A percentile compares a stretch with the other conserved stretches of the same genome.
phyloP scores from a whole-genome alignment of 2,888 invertebrate species.

The Aphodius sticticus region DNA sequence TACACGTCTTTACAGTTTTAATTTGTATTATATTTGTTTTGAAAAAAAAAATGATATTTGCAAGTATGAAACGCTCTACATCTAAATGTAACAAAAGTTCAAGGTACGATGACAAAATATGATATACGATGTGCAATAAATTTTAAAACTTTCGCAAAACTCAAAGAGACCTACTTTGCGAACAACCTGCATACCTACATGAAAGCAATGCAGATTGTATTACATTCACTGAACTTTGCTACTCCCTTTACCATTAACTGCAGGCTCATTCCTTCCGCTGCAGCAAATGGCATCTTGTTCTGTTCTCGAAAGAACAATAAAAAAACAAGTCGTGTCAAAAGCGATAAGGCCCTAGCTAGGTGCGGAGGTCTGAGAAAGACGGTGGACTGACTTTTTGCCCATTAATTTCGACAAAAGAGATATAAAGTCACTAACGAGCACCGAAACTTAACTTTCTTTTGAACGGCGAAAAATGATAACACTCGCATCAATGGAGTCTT shows the following conservation, averaged over 20 bases:
- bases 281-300: background rate
- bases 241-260: background rate
- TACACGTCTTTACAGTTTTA: too few relatives aligned
- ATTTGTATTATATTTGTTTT: too few relatives aligned
- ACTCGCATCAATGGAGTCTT: background rate
- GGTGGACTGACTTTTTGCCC: background rate
- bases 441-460: constrained; percentile 4
- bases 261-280: background rate
- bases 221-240: too few relatives aligned
- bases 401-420: constrained; percentile 4
- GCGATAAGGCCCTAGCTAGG: background rate
- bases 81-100: too few relatives aligned
- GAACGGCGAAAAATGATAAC: background rate
- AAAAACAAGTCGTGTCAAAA: background rate
- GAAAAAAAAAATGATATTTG: too few relatives aligned
- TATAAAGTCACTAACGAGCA: background rate
- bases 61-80: too few relatives aligned
- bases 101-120: too few relatives aligned
- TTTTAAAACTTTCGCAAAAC: too few relatives aligned
- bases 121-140: too few relatives aligned
- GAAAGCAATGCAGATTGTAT: too few relatives aligned
- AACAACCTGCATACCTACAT: too few relatives aligned
- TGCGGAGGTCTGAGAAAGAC: background rate
- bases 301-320: background rate
- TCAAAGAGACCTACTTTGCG: too few relatives aligned